These are phyloP conservation scores for Sclerodermus sp. DNA, from an alignment of 2,888 invertebrate species.

Conservation along the genomic window DNA sequence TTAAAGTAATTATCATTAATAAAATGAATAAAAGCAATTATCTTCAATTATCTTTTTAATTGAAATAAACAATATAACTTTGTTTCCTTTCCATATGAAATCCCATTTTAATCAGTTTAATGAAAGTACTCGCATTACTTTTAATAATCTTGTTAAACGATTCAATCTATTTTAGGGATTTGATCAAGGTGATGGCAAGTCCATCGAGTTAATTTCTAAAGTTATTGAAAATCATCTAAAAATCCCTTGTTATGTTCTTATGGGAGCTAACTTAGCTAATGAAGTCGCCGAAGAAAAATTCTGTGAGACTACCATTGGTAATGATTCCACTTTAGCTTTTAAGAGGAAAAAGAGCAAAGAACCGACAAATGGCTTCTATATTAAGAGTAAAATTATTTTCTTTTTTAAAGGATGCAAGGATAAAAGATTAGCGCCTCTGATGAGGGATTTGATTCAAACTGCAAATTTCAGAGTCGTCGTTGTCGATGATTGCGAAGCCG, in stretches of 20 bases:
- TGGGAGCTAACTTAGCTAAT: conserved; percentile 73
- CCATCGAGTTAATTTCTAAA: conserved; percentile 66
- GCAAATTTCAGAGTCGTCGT: conserved; percentile 68
- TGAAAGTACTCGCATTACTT: too few relatives aligned
- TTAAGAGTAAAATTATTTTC: background rate
- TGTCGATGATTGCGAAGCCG: conserved; percentile 67
- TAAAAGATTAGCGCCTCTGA: conserved; percentile 58
- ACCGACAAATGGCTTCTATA: too few relatives aligned
- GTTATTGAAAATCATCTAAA: conserved; percentile 63
- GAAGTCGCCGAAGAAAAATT: conserved; percentile 71
- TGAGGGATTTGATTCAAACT: conserved; percentile 67
- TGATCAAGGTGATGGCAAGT: conserved; percentile 58
- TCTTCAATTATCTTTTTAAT: too few relatives aligned
- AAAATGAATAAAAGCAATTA: too few relatives aligned
- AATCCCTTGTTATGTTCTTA: conserved; percentile 67
- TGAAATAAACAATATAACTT: too few relatives aligned
- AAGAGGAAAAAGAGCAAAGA: background rate
- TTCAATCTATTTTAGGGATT: conserved; percentile 58
- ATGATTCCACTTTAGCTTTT: too few relatives aligned
- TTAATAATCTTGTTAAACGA: background rate
- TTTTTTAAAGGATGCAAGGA: conserved; percentile 55
- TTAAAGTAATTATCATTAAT: conserved; percentile 69
- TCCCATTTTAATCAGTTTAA: too few relatives aligned
- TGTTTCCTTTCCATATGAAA: too few relatives aligned
- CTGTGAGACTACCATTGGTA: conserved; percentile 70